Evolutionary conservation across 2,888 invertebrate species (phyloP).

Genomic region (Acleris literana): DNA sequence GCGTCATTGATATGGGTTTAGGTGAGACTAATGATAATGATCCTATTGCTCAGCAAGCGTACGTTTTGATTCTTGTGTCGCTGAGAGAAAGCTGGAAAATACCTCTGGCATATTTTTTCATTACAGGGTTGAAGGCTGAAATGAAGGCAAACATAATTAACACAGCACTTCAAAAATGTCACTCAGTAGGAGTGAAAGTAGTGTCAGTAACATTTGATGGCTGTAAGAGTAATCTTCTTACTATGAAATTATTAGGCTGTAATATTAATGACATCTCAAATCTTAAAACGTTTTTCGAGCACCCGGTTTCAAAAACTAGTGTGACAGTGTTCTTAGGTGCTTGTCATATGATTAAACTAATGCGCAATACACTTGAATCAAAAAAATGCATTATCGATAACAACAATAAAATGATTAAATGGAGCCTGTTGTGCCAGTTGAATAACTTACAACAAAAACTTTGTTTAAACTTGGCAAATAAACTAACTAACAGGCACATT

Average conservation of each 20-base stretch:
- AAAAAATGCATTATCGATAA: background rate
- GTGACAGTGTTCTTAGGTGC: slow-evolving; percentile 7
- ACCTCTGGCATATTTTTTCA: slow-evolving; percentile 24
- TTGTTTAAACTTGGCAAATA: slow-evolving; percentile 8
- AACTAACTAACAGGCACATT: slow-evolving; percentile 5
- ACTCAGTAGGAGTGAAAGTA: slow-evolving; percentile 14
- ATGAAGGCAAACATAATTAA: slow-evolving; percentile 8
- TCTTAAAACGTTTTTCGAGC: slow-evolving; percentile 7
- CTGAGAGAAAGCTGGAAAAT: slow-evolving; percentile 15
- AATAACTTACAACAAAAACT: slow-evolving; percentile 7
- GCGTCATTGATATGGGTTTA: slow-evolving; percentile 21
- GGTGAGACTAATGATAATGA: slow-evolving; percentile 10
- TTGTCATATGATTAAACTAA: slow-evolving; percentile 18
- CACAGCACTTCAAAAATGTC: slow-evolving; percentile 16
- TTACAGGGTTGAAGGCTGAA: slow-evolving; percentile 12
- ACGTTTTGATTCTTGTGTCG: slow-evolving; percentile 21
- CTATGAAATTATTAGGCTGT: slow-evolving; percentile 10
- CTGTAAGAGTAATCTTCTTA: background rate
- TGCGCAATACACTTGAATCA: background rate
- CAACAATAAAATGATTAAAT: background rate
- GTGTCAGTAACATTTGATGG: slow-evolving; percentile 6
- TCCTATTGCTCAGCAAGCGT: slow-evolving; percentile 13
- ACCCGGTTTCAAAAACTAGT: background rate
- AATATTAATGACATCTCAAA: background rate
- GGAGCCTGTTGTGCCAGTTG: background rate